phyloP scores from a whole-genome alignment of 2,113 vertebrate species.

The Jacana jacana region DNA sequence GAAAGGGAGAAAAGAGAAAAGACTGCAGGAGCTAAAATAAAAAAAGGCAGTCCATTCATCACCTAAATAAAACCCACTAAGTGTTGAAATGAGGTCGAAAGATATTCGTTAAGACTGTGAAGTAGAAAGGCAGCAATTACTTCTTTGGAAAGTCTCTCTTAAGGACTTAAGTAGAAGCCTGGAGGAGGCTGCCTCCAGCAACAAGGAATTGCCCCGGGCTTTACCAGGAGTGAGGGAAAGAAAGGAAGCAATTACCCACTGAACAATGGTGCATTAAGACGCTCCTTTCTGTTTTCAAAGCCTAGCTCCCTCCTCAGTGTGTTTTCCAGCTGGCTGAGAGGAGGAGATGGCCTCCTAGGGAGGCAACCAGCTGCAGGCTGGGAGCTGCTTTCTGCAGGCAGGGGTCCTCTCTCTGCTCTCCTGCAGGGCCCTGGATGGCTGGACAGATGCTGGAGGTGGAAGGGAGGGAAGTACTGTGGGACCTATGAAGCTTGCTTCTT shows the following conservation, averaged over 20 bases:
- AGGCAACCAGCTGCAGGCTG: not conserved
- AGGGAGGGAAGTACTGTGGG: not conserved
- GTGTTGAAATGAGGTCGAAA: constrained; percentile 58
- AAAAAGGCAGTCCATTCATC: constrained; percentile 66
- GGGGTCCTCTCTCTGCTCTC: not conserved
- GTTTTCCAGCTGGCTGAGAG: constrained; percentile 26
- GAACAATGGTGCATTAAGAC: constrained; percentile 69
- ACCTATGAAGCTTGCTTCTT: not conserved
- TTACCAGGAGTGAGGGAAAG: constrained; percentile 62
- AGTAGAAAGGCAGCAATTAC: constrained; percentile 73
- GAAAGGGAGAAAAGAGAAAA: constrained; percentile 29
- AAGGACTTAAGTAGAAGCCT: constrained; percentile 68
- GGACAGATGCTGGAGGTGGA: not conserved
- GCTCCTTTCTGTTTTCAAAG: constrained; percentile 61
- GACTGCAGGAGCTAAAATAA: constrained; percentile 45
- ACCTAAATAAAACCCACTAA: constrained; percentile 60
- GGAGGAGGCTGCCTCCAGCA: constrained; percentile 62
- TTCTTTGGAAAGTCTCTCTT: constrained; percentile 67
- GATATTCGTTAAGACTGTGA: constrained; percentile 61
- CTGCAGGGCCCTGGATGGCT: not conserved
- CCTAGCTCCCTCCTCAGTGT: constrained; percentile 4
- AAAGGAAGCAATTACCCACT: constrained; percentile 73
- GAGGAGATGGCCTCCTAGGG: not conserved
- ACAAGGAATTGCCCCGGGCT: constrained; percentile 70
- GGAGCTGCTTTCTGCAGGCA: not conserved